phyloP scores from a whole-genome alignment of 1,140 invertebrate species.

The Pseudomyrmex flavicornis region DNA sequence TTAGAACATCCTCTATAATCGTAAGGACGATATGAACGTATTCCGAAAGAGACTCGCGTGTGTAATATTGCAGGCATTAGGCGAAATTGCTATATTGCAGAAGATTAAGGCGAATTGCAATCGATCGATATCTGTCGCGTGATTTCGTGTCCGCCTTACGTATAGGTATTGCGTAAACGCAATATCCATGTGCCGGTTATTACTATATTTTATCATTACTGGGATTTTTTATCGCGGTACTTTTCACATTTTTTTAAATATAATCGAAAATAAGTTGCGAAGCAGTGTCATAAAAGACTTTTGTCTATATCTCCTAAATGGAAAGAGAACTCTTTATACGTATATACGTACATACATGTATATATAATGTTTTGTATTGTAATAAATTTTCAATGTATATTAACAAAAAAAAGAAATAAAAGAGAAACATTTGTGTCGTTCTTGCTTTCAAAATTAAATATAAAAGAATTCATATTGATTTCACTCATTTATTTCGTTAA shows the following conservation, averaged over 20 bases:
- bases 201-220: not conserved
- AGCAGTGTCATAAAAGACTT: too few species aligned
- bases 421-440: not conserved
- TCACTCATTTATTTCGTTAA: constrained; percentile 7
- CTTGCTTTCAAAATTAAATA: not conserved
- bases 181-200: constrained; percentile 15
- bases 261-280: too few species aligned
- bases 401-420: not conserved
- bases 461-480: not conserved
- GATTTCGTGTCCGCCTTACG: not conserved
- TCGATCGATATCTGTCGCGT: constrained; percentile 52
- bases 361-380: too few species aligned
- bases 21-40: not conserved
- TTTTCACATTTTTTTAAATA: not conserved
- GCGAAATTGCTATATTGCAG: constrained; percentile 42
- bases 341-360: too few species aligned
- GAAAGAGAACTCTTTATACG: too few species aligned
- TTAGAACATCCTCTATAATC: constrained; percentile 4
- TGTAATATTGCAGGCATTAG: constrained; percentile 19
- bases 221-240: not conserved
- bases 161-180: constrained; percentile 35
- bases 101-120: constrained; percentile 36
- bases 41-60: constrained; percentile 19
- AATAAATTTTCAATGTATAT: too few species aligned
- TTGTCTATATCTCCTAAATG: too few species aligned